Conservation (phyloP, 1,140 invertebrate genomes). For the Zaprionus ghesquierei region DNA sequence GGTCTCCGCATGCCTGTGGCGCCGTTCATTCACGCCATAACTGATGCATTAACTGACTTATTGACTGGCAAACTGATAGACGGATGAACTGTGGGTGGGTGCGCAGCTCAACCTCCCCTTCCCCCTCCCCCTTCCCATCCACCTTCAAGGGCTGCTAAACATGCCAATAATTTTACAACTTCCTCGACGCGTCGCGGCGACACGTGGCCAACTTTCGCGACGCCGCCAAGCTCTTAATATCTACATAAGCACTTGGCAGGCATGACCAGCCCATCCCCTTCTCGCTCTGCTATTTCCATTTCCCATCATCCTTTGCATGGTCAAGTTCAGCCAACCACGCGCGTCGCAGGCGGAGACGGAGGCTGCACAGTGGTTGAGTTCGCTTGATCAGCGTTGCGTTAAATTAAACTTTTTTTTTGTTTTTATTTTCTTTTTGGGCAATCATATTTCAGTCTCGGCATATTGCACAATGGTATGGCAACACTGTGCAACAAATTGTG, state of each 20-base stretch:
- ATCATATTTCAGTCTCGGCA: conserved; percentile 62
- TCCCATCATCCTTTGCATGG: conserved; percentile 30
- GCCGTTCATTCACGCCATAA: conserved; percentile 32
- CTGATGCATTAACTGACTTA: conserved; percentile 11
- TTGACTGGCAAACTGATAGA: neutral
- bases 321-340: conserved; percentile 63
- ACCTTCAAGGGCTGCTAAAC: conserved; percentile 76
- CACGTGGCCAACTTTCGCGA: conserved; percentile 75
- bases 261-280: neutral
- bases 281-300: neutral
- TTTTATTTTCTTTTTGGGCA: conserved; percentile 46
- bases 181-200: conserved; percentile 36
- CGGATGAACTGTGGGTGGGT: neutral
- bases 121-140: conserved; percentile 17
- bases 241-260: conserved; percentile 29
- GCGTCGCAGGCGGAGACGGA: conserved; percentile 10
- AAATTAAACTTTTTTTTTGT: conserved; percentile 69
- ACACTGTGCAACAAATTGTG: conserved; percentile 32
- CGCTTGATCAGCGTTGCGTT: conserved; percentile 72
- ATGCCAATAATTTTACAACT: conserved; percentile 80
- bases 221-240: conserved; percentile 31
- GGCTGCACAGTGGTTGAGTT: conserved; percentile 10
- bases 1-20: conserved; percentile 53
- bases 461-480: conserved; percentile 30
- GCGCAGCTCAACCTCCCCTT: no score